Percentiles rank a stretch among this genome's conserved stretches.
Conservation (phyloP, 1,140 invertebrate species). For the Pseudomyrmex sp. region DNA sequence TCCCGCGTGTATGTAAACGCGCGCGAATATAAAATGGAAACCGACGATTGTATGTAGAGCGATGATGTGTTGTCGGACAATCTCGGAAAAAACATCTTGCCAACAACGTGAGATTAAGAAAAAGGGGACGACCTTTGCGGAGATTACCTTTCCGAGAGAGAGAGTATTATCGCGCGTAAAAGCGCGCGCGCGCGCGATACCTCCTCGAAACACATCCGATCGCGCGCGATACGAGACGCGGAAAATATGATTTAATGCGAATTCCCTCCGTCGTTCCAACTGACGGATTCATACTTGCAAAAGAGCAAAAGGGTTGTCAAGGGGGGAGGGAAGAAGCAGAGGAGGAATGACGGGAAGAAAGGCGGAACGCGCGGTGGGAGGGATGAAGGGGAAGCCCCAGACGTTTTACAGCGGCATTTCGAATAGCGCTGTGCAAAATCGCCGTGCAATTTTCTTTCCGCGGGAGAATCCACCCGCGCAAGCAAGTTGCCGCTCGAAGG, state of each 20-base stretch:
- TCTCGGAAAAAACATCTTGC: conserved; percentile 23
- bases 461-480: conserved; percentile 57
- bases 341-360: not conserved
- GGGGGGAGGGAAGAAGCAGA: conserved; percentile 33
- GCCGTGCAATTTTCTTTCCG: conserved; percentile 81
- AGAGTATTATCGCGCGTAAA: no score
- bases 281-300: conserved; percentile 54
- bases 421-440: conserved; percentile 73
- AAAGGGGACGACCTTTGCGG: no score
- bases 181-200: not conserved
- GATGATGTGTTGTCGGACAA: not conserved
- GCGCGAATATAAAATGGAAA: conserved; percentile 6
- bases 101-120: not conserved
- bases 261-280: conserved; percentile 47
- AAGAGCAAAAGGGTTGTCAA: conserved; percentile 11
- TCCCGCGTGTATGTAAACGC: not conserved
- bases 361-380: not conserved
- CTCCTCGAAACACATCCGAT: conserved; percentile 24
- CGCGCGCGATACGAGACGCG: conserved; percentile 22
- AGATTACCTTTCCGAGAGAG: no score
- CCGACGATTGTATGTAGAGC: conserved; percentile 27
- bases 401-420: conserved; percentile 71
- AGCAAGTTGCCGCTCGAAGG: conserved; percentile 17
- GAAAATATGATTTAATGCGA: conserved; percentile 54
- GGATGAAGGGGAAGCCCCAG: not conserved